phyloP scores from a whole-genome alignment of 2,113 vertebrate species.

The Hymenochirus boettgeri region DNA sequence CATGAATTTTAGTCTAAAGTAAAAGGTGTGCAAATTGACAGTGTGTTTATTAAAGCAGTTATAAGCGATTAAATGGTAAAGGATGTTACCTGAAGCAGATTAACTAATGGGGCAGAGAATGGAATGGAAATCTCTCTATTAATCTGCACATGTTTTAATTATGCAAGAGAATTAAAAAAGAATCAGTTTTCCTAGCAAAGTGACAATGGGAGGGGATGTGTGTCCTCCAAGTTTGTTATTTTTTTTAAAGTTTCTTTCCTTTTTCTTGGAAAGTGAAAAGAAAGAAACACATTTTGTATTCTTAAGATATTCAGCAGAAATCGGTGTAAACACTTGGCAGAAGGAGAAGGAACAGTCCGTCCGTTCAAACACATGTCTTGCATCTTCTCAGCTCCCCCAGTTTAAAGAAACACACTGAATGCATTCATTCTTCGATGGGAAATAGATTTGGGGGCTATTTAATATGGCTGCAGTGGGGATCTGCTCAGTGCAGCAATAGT shows the following conservation, averaged over 20 bases:
- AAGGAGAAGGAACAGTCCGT: constrained; percentile 37
- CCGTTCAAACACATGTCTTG: constrained; percentile 41
- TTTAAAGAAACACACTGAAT: constrained; percentile 35
- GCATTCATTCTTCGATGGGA: constrained; percentile 12
- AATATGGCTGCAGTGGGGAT: constrained; percentile 10
- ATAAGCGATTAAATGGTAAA: no score
- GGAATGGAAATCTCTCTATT: background rate
- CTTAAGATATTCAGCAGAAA: constrained; percentile 35
- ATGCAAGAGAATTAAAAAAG: background rate
- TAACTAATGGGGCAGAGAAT: no score
- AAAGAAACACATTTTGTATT: constrained; percentile 43
- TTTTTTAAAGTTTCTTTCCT: background rate
- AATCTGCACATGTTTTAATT: background rate
- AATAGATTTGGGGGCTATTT: constrained; percentile 10
- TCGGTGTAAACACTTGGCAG: constrained; percentile 39
- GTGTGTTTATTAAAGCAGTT: no score
- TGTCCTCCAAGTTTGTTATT: constrained; percentile 1
- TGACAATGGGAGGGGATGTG: background rate
- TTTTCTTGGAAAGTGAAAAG: constrained; percentile 39
- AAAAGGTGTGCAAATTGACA: no score
- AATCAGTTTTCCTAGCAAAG: background rate
- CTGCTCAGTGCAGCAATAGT: background rate
- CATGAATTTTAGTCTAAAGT: no score
- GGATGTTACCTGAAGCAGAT: no score
- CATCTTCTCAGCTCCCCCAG: constrained; percentile 34